These are phyloP conservation scores for Mormyrops boulengeri DNA, from an alignment of 2,797 vertebrate genomes.

Conservation along the genomic window DNA sequence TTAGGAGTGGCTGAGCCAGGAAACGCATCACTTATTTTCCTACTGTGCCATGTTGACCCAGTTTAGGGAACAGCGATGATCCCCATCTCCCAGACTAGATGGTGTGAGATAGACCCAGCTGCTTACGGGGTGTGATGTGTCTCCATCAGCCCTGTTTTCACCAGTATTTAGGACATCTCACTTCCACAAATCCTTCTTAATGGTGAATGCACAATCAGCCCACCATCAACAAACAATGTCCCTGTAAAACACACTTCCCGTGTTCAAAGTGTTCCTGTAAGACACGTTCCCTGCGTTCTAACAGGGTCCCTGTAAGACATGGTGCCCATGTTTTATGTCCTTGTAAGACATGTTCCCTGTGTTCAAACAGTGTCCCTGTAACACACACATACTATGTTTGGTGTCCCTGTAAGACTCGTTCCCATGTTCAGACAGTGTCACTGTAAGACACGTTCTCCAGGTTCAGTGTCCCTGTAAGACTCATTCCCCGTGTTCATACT, in stretches of 20 bases:
- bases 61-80: constrained; percentile 15
- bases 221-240: not conserved
- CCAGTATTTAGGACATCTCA: not conserved
- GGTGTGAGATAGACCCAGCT: not conserved
- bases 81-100: not conserved
- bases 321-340: not conserved
- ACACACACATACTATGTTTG: no score
- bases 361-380: no score
- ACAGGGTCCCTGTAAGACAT: not conserved
- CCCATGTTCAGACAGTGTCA: no score
- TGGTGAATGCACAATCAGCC: not conserved
- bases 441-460: no score
- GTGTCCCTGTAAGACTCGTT: no score
- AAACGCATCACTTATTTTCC: not conserved
- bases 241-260: not conserved
- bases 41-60: not conserved
- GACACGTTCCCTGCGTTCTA: not conserved
- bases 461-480: no score
- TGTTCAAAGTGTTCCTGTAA: no score
- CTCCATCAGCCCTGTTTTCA: not conserved
- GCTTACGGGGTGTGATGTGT: not conserved
- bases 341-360: no score
- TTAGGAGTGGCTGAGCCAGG: not conserved
- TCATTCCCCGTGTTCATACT: no score
- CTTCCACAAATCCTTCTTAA: not conserved